Conservation (phyloP, 2,888 invertebrate species). For the Watsonalla binaria region DNA sequence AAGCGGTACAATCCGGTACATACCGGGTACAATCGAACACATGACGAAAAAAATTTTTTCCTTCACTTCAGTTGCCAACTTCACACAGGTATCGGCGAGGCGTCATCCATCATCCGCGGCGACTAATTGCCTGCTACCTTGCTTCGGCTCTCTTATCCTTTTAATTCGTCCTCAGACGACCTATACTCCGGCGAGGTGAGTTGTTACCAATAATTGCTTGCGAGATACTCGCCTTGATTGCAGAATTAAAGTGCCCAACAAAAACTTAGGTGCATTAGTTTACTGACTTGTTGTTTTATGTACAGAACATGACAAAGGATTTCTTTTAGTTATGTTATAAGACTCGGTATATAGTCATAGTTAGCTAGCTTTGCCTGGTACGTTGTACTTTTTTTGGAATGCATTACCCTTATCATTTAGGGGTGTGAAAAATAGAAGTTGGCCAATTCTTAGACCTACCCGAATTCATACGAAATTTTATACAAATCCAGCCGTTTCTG, state of each 20-base stretch:
- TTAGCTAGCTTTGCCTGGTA: no score
- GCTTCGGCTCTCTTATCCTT: slow-evolving; percentile 68
- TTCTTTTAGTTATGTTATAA: background rate
- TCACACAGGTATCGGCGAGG: slow-evolving; percentile 55
- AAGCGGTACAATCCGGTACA: no score
- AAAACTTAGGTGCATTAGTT: slow-evolving; percentile 43
- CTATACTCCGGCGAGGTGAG: slow-evolving; percentile 49
- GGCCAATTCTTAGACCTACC: no score
- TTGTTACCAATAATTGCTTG: slow-evolving; percentile 62
- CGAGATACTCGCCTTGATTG: slow-evolving; percentile 52
- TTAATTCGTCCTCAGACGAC: slow-evolving; percentile 69
- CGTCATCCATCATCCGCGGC: slow-evolving; percentile 71
- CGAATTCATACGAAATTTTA: no score
- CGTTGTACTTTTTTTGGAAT: no score
- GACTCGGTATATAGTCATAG: no score
- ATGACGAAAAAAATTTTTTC: no score
- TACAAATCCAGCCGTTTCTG: no score
- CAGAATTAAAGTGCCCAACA: slow-evolving; percentile 47
- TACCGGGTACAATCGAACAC: no score
- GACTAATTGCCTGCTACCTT: slow-evolving; percentile 78
- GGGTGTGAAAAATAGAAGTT: no score
- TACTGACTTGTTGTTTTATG: slow-evolving; percentile 18
- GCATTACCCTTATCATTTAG: no score
- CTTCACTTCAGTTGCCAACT: no score
- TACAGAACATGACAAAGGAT: background rate